Evolutionary conservation across 2,888 invertebrate species (phyloP).

Genomic region (Lampropteryx suffumata): DNA sequence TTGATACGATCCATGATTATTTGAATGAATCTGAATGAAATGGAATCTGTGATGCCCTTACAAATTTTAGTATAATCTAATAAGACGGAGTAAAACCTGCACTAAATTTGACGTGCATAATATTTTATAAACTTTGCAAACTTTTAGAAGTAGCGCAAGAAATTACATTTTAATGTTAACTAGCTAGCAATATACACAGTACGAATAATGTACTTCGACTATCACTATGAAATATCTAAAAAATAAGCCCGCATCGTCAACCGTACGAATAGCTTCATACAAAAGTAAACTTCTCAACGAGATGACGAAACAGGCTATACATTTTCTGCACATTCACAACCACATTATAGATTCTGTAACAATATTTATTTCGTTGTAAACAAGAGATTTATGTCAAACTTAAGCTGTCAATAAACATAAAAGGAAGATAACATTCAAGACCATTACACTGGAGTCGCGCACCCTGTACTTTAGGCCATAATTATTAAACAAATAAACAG

Average conservation of each 20-base stretch:
- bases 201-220: constrained; percentile 56
- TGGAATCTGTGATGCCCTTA: constrained; percentile 14
- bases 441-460: constrained; percentile 38
- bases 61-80: constrained; percentile 31
- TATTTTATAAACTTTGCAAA: constrained; percentile 43
- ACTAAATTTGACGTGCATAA: constrained; percentile 37
- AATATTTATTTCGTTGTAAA: constrained; percentile 55
- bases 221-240: constrained; percentile 48
- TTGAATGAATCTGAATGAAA: neutral
- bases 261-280: constrained; percentile 32
- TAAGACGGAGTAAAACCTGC: constrained; percentile 58
- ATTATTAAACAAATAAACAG: constrained; percentile 35
- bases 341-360: constrained; percentile 47
- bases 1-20: too few species aligned
- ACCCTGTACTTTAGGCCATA: constrained; percentile 56
- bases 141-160: constrained; percentile 44
- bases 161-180: constrained; percentile 39
- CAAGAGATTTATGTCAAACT: constrained; percentile 34
- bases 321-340: constrained; percentile 61
- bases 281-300: constrained; percentile 35
- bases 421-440: constrained; percentile 13
- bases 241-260: constrained; percentile 44
- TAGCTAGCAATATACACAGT: constrained; percentile 54
- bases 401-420: constrained; percentile 19
- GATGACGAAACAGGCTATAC: constrained; percentile 32